phyloP scores from a whole-genome alignment of 2,113 vertebrate species.

The Hippopotamus amphibius region DNA sequence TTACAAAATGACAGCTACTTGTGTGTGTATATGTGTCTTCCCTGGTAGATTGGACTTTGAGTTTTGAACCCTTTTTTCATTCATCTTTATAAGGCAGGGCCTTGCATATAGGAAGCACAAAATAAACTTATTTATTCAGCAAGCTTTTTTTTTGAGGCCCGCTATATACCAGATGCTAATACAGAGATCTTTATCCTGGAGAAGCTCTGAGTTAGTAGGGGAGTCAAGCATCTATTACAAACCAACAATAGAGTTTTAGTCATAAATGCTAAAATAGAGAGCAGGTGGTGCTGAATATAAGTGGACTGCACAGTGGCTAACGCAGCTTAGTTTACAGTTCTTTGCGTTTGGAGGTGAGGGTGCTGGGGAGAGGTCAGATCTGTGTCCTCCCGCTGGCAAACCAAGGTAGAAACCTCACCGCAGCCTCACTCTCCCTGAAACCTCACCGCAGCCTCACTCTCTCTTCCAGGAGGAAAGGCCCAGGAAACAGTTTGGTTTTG shows the following conservation, averaged over 20 bases:
- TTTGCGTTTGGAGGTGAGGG: neutral
- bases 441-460: neutral
- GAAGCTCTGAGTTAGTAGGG: neutral
- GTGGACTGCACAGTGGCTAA: neutral
- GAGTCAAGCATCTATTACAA: neutral
- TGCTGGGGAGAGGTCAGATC: neutral
- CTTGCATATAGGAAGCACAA: neutral
- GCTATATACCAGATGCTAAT: neutral
- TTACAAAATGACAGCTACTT: neutral
- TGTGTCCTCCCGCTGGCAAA: neutral
- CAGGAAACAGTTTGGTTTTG: neutral
- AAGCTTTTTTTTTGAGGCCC: neutral
- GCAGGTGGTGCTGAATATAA: neutral
- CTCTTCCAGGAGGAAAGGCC: neutral
- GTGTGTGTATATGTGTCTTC: neutral
- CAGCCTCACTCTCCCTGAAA: neutral
- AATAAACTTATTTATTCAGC: slow-evolving; percentile 29
- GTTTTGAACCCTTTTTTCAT: neutral
- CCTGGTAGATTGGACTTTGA: neutral
- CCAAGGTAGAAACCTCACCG: neutral
- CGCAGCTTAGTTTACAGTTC: neutral
- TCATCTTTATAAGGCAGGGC: neutral
- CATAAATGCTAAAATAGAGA: neutral
- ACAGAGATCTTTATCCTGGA: neutral
- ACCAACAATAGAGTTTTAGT: neutral